Evolutionary conservation across 2,888 invertebrate species (phyloP), one percentile per base, ranked within the genome.

Genomic region (Chirona hameri): DNA sequence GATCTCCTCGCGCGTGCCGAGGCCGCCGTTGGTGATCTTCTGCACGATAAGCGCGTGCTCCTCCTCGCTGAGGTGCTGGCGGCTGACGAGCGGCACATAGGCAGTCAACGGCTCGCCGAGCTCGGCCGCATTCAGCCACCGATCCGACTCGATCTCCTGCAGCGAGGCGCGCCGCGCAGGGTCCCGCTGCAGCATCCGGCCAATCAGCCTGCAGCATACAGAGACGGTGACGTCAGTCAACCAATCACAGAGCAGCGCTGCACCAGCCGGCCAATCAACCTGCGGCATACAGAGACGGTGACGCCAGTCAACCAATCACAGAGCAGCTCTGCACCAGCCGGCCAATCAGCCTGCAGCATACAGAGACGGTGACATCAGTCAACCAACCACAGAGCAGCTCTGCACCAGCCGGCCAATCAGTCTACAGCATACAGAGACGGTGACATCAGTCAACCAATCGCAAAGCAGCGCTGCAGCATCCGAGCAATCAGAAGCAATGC

Each of bases 381-480:
- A 27, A 60, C 60, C 24, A 60, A 60, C 9, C 60, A 60, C 60
- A 94, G 99, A 99, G 88, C 97, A 96, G 84, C 97, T 91, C 46
- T 97, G 94, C 86, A 99, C 90, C 98, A 99, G 98, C 87, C 92
- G 92, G 21, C 93, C 93, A 87, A 99, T 98, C 85, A 99, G 90
- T 86, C 95, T 95, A 87, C 84, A 87, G 79, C 29, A 18, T 46
- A 27, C 31, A 39, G n/a, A 46, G 48, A 27, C 18, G 5, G 15
- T 3, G 5, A 10, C 21, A n/a, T 76, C 76, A 46, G 93, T 93
- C 0, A 97, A 95, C 82, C 99, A 91, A 87, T 95, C 94, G 86
- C 94, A 94, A 99, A 99, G 88, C 97, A 96, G 84, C 97, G 91
- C 46, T 97, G 94, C 86, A 99, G 90, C 98, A 99, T 98, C 87